Conservation (phyloP, 2,113 vertebrate genomes). For the Phoenicopterus ruber region DNA sequence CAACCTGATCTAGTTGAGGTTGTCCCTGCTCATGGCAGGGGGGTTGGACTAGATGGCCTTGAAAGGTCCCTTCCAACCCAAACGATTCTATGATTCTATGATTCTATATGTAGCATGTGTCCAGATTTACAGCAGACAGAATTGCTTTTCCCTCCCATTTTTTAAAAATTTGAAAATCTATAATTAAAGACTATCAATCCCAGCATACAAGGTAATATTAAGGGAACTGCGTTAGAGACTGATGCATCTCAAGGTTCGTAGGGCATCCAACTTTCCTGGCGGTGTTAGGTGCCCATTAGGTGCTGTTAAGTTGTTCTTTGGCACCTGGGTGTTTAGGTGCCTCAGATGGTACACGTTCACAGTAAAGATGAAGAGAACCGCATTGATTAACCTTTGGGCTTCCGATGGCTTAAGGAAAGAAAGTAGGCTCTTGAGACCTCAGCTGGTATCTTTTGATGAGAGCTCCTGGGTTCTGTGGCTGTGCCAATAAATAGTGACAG, state of each 20-base stretch:
- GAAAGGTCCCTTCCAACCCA: too few species aligned
- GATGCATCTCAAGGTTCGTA: accelerated
- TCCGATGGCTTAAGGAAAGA: background rate
- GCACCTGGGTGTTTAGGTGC: background rate
- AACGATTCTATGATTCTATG: too few species aligned
- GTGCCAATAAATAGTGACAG: background rate
- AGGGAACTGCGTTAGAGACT: background rate
- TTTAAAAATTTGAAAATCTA: background rate
- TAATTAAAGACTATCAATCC: background rate
- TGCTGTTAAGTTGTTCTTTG: background rate
- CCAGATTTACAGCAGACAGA: background rate
- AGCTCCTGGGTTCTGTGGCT: background rate
- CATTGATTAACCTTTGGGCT: background rate
- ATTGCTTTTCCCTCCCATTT: background rate
- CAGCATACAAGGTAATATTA: background rate
- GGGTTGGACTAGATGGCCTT: too few species aligned
- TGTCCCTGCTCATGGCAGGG: too few species aligned
- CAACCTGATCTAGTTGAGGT: too few species aligned
- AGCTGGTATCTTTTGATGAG: background rate
- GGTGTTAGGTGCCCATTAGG: background rate
- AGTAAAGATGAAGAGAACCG: background rate
- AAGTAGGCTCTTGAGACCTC: background rate
- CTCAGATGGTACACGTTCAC: background rate
- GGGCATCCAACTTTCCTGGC: background rate
- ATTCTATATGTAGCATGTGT: too few species aligned